phyloP scores from a whole-genome alignment of 1,140 invertebrate species.

The Drosophila nigromelanica region DNA sequence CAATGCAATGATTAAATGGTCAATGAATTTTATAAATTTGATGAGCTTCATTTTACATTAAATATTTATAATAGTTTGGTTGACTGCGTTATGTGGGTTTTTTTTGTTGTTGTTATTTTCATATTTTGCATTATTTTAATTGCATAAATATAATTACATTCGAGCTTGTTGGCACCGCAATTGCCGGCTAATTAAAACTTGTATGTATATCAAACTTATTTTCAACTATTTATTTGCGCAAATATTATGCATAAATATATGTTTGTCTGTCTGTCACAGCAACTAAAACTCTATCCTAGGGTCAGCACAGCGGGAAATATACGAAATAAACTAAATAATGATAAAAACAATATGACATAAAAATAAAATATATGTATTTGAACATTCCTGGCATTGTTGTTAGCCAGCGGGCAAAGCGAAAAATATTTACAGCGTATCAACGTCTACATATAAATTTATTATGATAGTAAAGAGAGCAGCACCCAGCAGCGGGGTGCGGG shows the following conservation, averaged over 20 bases:
- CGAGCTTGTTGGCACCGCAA: constrained; percentile 16
- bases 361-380: constrained; percentile 12
- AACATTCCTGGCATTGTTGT: constrained; percentile 25
- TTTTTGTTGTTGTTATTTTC: background rate
- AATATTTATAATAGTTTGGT: constrained; percentile 26
- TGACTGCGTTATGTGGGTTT: background rate
- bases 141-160: constrained; percentile 42
- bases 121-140: constrained; percentile 16
- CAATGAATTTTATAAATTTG: constrained; percentile 21
- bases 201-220: constrained; percentile 22
- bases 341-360: constrained; percentile 4
- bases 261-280: background rate
- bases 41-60: constrained; percentile 35
- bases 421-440: constrained; percentile 67
- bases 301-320: background rate
- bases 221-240: constrained; percentile 26
- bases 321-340: background rate
- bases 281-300: background rate
- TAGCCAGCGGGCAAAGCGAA: constrained; percentile 9
- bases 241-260: constrained; percentile 7
- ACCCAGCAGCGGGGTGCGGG: constrained; percentile 1
- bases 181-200: constrained; percentile 37
- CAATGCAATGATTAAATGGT: background rate
- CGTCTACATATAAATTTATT: constrained; percentile 71
- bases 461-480: constrained; percentile 38